Conservation (phyloP, 2,888 invertebrate species). For the Hirtodrosophila histrioides region DNA sequence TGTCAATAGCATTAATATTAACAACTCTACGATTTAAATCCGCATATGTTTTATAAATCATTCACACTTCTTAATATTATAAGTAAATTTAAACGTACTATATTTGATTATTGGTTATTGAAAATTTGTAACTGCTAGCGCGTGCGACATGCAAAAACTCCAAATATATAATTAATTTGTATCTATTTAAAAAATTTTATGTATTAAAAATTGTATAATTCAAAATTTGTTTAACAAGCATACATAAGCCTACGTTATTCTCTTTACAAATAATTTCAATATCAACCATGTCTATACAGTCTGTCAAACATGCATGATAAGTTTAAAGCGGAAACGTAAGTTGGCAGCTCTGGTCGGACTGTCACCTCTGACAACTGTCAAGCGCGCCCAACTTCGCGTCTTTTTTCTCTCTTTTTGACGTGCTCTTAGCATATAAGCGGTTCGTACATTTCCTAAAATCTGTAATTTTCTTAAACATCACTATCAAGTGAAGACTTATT, state of each 20-base stretch:
- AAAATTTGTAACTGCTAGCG: no score
- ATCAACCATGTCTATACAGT: not conserved
- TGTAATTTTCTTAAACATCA: conserved; percentile 72
- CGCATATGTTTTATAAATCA: not conserved
- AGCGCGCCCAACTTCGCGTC: conserved; percentile 75
- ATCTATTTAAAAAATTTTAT: not conserved
- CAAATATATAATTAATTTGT: no score
- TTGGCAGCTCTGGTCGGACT: conserved; percentile 46
- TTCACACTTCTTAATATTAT: not conserved
- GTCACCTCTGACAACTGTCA: conserved; percentile 35
- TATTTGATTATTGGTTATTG: no score
- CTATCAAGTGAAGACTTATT: conserved; percentile 25
- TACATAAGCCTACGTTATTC: conserved; percentile 6
- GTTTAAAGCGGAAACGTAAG: conserved; percentile 31
- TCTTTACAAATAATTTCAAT: not conserved
- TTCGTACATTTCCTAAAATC: conserved; percentile 77
- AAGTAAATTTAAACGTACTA: no score
- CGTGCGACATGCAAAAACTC: no score
- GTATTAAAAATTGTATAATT: not conserved
- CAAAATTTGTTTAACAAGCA: not conserved
- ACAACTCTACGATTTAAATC: not conserved
- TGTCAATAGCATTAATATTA: not conserved
- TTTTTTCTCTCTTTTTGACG: conserved; percentile 82
- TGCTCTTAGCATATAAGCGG: conserved; percentile 81
- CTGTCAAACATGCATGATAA: conserved; percentile 26